Evolutionary conservation across 2,888 invertebrate genomes (phyloP), one percentile per base, ranked within the genome.

Genomic region (Leptinotarsa rubiginosa): DNA sequence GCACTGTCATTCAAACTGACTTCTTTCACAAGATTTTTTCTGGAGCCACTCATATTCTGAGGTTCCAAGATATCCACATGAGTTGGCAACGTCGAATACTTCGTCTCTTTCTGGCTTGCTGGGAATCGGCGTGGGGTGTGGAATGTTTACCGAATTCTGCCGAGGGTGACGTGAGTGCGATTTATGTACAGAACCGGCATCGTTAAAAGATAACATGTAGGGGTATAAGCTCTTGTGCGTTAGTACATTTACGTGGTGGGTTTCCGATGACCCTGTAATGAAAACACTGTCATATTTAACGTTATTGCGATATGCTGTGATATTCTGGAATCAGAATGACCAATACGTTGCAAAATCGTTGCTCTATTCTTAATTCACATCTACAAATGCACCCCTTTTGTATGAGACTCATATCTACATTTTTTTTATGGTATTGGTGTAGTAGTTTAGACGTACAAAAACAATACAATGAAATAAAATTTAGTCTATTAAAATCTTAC

Each of bases 131-230:
- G 47, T 62, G 65, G 72, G 81, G 80, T 78, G 81, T 79, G 77
- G 77, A 77, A 74, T 75, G 73, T 76, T 74, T 71, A 73, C 68
- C 66, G 69, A 68, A 59, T 62, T 31, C 31, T 62, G 72, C 75
- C 65, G 54, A 72, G 73, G 69, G 22, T 66, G 75, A 72, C 72
- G 74, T 75, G 49, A 65, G 73, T 47, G 49, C 31, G 64, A 74
- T 77, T 74, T 50, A 62, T 47, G 49, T 47, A 47, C 52, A 71
- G 69, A 69, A 77, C 76, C 81, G 82, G 83, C 67, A n/a, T 81
- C 83, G 83, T 81, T 84, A 84, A 83, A 81, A 84, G 83, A 84
- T 83, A 83, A 83, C 84, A 84, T 41, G 41, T 81, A 79, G 81
- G 83, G 82, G 82, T 83, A 81, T 81, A 15, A 2, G 56, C 56